Evolutionary conservation across 1,140 invertebrate genomes (phyloP).

Genomic region (Cydia amplana): DNA sequence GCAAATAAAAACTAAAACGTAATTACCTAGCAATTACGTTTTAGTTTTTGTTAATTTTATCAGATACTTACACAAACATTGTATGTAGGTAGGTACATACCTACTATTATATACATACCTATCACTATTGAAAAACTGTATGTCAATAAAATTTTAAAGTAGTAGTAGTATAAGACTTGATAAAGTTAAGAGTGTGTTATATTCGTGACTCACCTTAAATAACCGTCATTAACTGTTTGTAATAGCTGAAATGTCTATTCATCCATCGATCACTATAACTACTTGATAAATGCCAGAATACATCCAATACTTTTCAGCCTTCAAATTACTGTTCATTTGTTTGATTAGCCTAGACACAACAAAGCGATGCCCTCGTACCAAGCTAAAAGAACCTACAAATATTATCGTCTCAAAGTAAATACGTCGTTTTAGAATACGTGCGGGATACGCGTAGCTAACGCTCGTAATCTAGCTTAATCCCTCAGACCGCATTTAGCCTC

Average conservation of each 20-base stretch:
- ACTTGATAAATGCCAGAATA: conserved; percentile 1
- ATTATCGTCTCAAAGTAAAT: not conserved
- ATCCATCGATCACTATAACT: not conserved
- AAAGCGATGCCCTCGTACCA: not conserved
- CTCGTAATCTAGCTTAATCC: conserved; percentile 8
- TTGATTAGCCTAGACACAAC: conserved; percentile 1
- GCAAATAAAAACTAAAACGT: no score
- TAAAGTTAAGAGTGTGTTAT: not conserved
- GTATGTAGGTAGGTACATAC: no score
- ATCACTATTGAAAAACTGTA: no score
- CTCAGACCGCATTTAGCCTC: conserved; percentile 13
- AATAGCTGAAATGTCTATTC: not conserved
- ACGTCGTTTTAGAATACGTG: not conserved
- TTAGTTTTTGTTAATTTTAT: no score
- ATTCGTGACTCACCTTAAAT: not conserved
- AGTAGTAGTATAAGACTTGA: no score
- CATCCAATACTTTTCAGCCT: not conserved
- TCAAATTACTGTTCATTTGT: conserved; percentile 11
- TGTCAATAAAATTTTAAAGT: no score
- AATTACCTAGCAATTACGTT: no score
- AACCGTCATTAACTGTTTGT: not conserved
- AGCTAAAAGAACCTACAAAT: not conserved
- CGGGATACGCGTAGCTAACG: not conserved
- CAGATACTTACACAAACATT: no score
- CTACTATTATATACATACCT: no score